Base-by-base conservation (phyloP, 2,113 vertebrate species). In the Artemisiospiza belli region DNA sequence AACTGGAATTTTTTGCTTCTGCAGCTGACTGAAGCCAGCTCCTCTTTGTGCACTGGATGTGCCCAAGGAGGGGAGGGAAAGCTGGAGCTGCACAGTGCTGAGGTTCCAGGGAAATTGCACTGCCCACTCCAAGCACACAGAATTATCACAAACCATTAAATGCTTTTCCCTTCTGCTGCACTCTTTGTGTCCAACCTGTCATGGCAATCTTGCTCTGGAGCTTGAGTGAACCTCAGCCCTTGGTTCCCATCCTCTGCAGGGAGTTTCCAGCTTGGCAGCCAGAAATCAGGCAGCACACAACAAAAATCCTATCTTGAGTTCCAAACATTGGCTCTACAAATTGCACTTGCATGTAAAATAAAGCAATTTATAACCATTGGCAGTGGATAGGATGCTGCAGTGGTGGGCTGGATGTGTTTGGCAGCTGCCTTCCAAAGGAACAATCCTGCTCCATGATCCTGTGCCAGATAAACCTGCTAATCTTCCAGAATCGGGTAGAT, bases 31-130 rank as follows among this genome's bases (percentile, higher is more conserved):
- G 67, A 76, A 37, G 41, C 31, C 59, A 77, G 0, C 37, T 77
- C 37, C n/a, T 64, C 0, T 43, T 54, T 72, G 10, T 44, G 37
- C 12, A 4, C 49, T 15, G 30, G 17, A 0, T 46, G 24, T 47
- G 28, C 39, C 75, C 57, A 22, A 54, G 76, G 21, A 66, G 54
- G 74, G 63, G n/a, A 70, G 64, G 27, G 33, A 14, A 51, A 72
- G 35, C 43, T 83, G 87, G 33, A 83, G 58, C 49, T 16, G 5
- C 23, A 4, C 72, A 49, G 63, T 5, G 43, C 20, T 58, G 47
- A 55, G 25, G 9, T 33, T 44, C 10, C 55, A 59, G 31, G 35
- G 77, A 73, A 92, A 51, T 91, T 24, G 10, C 46, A 25, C 46
- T 75, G 41, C 43, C 33, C 69, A 19, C 47, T 73, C 12, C 57